Conservation (phyloP, 2,797 vertebrate species). For the Xiphorhynchus erythropygius region DNA sequence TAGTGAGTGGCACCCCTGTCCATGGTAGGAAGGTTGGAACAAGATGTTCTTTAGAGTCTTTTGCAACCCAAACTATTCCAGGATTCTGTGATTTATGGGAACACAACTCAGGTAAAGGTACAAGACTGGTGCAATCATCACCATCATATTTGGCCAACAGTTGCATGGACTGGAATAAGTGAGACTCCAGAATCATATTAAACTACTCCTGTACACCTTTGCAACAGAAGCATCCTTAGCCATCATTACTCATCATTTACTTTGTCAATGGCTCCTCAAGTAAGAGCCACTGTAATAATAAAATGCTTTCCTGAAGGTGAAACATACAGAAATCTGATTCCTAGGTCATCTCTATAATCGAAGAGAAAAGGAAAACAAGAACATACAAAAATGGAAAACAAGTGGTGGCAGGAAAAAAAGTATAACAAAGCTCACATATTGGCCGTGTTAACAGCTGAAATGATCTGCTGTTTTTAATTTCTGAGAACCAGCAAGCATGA, state of each 20-base stretch:
- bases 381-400: background rate
- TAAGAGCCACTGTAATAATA: background rate
- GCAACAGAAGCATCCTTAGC: background rate
- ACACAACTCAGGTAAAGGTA: background rate
- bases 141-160: background rate
- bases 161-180: background rate
- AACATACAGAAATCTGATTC: background rate
- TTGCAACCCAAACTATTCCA: background rate
- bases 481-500: background rate
- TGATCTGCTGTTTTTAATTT: background rate
- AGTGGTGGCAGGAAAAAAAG: accelerated
- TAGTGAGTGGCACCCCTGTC: background rate
- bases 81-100: background rate
- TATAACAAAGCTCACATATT: background rate
- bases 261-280: background rate
- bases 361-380: background rate
- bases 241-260: background rate
- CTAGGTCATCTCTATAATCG: background rate
- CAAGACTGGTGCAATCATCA: background rate
- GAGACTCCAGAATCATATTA: background rate
- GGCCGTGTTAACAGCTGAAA: background rate
- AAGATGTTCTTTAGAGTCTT: background rate
- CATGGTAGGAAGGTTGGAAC: background rate
- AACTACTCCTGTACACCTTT: background rate
- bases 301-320: background rate